These are phyloP conservation scores for Leucopsar rothschildi DNA, from an alignment of 2,113 vertebrate species.

Conservation along the genomic window DNA sequence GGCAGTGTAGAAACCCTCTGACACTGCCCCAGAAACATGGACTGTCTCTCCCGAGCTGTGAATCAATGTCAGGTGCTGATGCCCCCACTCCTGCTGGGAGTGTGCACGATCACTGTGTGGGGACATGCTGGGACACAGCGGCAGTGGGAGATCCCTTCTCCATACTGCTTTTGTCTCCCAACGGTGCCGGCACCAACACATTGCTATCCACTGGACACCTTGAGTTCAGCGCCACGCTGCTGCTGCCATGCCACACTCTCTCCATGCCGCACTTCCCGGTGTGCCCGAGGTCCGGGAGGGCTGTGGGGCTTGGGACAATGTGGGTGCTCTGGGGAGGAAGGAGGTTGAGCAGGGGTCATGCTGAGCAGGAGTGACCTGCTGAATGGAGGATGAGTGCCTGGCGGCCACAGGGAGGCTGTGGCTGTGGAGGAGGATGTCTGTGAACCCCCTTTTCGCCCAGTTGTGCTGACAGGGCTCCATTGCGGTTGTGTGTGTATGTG, in stretches of 20 bases:
- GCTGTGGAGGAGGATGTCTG: not conserved
- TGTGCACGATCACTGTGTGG: rapidly evolving
- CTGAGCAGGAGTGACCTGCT: not conserved
- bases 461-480: too few relatives aligned
- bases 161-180: rapidly evolving
- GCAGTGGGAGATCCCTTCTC: rapidly evolving
- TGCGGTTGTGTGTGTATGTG: not conserved
- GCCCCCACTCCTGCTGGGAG: not conserved
- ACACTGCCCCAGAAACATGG: rapidly evolving
- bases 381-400: not conserved
- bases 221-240: not conserved
- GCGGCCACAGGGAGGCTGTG: not conserved
- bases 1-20: not conserved
- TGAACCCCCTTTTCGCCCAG: not conserved
- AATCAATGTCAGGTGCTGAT: not conserved
- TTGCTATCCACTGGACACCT: rapidly evolving
- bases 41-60: rapidly evolving
- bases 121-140: rapidly evolving
- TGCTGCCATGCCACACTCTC: not conserved
- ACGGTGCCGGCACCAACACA: rapidly evolving
- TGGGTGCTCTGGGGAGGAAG: not conserved
- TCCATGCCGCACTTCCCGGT: rapidly evolving
- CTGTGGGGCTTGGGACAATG: too few relatives aligned
- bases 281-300: not conserved
- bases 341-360: rapidly evolving